Conservation (phyloP, 1,140 invertebrate species). For the Megathymus violae region DNA sequence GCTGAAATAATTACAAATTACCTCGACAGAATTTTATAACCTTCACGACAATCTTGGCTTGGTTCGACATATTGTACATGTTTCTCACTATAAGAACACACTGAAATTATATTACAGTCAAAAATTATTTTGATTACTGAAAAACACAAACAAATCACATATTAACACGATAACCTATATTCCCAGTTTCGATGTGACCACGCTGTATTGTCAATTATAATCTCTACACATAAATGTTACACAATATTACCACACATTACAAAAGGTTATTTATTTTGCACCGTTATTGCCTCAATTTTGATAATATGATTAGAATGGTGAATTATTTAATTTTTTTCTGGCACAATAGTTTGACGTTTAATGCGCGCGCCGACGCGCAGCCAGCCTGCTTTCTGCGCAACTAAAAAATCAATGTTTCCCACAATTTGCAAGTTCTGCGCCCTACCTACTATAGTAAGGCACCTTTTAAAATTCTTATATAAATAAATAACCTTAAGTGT, state of each 20-base stretch:
- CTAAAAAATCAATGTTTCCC: constrained; percentile 56
- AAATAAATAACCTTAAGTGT: no score
- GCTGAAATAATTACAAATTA: constrained; percentile 7
- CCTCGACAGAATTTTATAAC: neutral
- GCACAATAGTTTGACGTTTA: constrained; percentile 54
- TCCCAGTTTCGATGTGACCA: neutral
- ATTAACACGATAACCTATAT: constrained; percentile 34
- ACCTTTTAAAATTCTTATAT: neutral
- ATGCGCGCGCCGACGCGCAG: constrained; percentile 58
- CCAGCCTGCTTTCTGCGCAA: constrained; percentile 36
- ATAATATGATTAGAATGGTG: constrained; percentile 6
- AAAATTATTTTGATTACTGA: constrained; percentile 2
- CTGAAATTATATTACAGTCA: neutral
- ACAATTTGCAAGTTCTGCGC: neutral
- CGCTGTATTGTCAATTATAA: neutral
- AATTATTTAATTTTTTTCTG: constrained; percentile 41
- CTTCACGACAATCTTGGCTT: neutral
- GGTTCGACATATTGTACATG: neutral
- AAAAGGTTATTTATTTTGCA: neutral
- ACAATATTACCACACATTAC: neutral
- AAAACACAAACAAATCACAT: constrained; percentile 32
- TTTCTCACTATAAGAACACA: constrained; percentile 2
- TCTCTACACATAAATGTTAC: constrained; percentile 3
- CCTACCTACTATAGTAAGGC: neutral
- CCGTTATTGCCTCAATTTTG: neutral